Conservation (phyloP, 2,797 vertebrate genomes). For the Anas bahamensis region DNA sequence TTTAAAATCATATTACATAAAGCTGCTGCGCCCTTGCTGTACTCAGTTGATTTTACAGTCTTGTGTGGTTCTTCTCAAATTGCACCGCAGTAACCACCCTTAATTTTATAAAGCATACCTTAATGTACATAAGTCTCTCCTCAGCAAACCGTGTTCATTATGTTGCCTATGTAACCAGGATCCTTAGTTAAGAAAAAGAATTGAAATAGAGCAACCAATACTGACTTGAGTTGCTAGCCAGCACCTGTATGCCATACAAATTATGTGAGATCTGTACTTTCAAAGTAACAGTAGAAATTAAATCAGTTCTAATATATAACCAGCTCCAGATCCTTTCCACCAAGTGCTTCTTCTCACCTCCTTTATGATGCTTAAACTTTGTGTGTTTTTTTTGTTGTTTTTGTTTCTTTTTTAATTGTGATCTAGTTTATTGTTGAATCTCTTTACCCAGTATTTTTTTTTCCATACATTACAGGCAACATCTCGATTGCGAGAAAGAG, state of each 20-base stretch:
- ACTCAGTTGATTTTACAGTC: background rate
- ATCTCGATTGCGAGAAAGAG: constrained; percentile 90
- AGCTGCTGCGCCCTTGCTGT: background rate
- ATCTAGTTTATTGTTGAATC: background rate
- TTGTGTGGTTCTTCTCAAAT: background rate
- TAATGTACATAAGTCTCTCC: background rate
- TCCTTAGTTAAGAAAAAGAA: background rate
- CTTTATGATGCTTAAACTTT: background rate
- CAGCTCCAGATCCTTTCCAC: background rate
- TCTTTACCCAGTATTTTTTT: background rate
- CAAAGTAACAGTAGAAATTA: background rate
- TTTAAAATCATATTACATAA: background rate
- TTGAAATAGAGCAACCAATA: background rate
- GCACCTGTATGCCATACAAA: background rate
- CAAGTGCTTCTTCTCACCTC: background rate
- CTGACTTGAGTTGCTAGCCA: background rate
- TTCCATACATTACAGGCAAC: constrained; percentile 84
- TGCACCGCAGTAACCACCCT: background rate
- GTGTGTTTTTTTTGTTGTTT: background rate
- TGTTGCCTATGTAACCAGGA: background rate
- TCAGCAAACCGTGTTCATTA: background rate
- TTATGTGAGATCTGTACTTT: background rate
- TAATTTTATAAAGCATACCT: background rate
- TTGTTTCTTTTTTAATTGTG: background rate
- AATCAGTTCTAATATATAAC: background rate